A percentile compares a stretch with the other conserved stretches of the same genome.
These are phyloP conservation scores for Siderastrea siderea DNA, from an alignment of 92 coral and sea anemone species.

Conservation along the genomic window DNA sequence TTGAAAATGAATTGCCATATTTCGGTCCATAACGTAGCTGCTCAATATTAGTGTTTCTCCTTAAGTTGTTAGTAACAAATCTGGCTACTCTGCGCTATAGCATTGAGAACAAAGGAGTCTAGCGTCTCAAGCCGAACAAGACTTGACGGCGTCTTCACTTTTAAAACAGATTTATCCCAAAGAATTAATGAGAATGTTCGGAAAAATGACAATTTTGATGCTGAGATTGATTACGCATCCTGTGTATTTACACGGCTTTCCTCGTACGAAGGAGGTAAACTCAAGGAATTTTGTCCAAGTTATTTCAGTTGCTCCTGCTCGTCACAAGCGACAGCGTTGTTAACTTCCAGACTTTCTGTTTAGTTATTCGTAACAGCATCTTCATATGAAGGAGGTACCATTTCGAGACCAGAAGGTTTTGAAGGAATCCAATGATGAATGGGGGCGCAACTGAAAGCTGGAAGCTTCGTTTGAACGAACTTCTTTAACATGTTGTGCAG, in stretches of 20 bases:
- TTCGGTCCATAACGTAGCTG: no score
- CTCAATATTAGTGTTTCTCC: no score
- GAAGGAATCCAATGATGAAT: constrained; percentile 4
- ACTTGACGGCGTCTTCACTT: neutral
- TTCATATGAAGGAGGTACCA: constrained; percentile 22
- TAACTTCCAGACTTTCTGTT: neutral
- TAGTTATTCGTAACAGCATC: neutral
- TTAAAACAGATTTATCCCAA: neutral
- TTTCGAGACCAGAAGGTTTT: neutral
- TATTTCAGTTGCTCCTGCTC: neutral
- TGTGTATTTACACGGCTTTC: neutral
- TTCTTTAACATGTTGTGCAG: neutral
- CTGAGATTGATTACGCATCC: neutral
- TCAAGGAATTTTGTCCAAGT: no score
- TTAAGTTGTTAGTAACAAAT: no score
- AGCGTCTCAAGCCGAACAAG: neutral
- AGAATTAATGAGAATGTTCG: neutral
- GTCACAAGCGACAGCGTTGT: neutral
- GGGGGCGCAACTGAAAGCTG: neutral
- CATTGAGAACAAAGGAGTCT: no score
- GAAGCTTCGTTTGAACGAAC: neutral
- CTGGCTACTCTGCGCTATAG: no score
- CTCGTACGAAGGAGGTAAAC: neutral
- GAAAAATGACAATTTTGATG: neutral
- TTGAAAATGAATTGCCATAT: no score